A percentile compares a stretch with the other conserved stretches of the same genome.
These are phyloP conservation scores for Litocranius walleri DNA, from an alignment of 2,113 vertebrate genomes.

Conservation along the genomic window DNA sequence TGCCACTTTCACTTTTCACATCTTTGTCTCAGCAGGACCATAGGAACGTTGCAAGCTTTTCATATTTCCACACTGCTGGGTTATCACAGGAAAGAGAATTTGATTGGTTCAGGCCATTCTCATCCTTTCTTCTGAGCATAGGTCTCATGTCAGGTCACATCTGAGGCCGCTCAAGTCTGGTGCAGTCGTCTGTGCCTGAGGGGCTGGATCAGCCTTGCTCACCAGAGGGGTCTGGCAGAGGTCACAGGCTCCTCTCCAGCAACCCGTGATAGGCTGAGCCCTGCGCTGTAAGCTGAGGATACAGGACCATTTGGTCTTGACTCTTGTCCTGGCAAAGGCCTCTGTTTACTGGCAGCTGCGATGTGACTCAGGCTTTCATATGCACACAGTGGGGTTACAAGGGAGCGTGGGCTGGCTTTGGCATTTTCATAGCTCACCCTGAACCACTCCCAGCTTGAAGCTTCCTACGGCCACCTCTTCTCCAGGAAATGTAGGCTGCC, in stretches of 20 bases:
- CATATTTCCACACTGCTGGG: neutral
- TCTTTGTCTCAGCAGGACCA: neutral
- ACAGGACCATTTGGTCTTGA: neutral
- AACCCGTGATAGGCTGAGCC: neutral
- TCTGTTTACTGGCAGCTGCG: neutral
- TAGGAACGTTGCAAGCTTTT: neutral
- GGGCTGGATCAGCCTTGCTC: neutral
- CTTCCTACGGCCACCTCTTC: neutral
- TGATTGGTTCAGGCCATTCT: neutral
- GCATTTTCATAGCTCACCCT: neutral
- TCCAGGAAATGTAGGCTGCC: neutral
- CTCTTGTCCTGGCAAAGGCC: neutral
- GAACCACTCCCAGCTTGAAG: neutral
- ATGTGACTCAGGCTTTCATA: neutral
- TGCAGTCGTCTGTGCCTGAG: accelerated
- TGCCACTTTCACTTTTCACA: neutral
- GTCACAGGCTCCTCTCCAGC: neutral
- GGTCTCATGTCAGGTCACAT: neutral
- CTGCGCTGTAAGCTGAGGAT: neutral
- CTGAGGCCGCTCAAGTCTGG: neutral
- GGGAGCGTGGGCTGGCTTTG: neutral
- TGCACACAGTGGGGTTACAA: neutral
- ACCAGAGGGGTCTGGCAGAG: neutral
- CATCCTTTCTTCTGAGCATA: neutral
- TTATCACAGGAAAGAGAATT: neutral